These are phyloP conservation scores for Peromyscus polionotus DNA, from an alignment of 2,113 vertebrate species.

Conservation along the genomic window DNA sequence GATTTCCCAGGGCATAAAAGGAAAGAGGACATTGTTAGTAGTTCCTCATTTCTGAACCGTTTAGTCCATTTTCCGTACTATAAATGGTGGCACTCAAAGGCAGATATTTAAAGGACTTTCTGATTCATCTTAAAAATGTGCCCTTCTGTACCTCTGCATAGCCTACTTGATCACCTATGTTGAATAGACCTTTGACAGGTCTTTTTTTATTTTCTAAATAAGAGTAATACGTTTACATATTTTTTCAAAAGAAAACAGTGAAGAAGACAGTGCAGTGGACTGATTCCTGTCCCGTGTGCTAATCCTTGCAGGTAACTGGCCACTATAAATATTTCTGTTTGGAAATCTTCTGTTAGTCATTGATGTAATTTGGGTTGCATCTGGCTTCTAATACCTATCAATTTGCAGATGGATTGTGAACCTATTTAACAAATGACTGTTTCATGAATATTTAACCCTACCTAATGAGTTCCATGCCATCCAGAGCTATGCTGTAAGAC, in stretches of 20 bases:
- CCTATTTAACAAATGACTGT: not conserved
- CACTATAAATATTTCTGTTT: not conserved
- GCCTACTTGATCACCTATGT: not conserved
- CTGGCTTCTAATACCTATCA: not conserved
- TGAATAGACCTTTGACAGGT: conserved; percentile 3
- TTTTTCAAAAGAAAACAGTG: not conserved
- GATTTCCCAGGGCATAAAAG: conserved; percentile 49
- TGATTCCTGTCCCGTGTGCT: accelerated
- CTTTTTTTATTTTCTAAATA: conserved; percentile 17
- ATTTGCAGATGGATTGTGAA: not conserved
- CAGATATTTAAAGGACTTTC: conserved; percentile 16
- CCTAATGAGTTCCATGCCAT: not conserved
- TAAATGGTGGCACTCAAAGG: not conserved
- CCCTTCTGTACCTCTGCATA: not conserved
- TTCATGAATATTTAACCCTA: not conserved
- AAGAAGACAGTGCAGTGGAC: not conserved
- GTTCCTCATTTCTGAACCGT: conserved; percentile 8
- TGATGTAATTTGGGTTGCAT: not conserved
- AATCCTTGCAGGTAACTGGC: not conserved
- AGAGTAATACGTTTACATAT: not conserved
- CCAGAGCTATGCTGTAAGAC: not conserved
- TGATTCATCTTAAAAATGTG: conserved; percentile 42
- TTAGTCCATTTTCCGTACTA: not conserved
- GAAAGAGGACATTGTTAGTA: conserved; percentile 21
- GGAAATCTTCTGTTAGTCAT: not conserved